Percentiles rank a stretch among this genome's conserved stretches.
These are phyloP conservation scores for Leistus spinibarbis DNA, from an alignment of 2,888 invertebrate genomes.

Conservation along the genomic window DNA sequence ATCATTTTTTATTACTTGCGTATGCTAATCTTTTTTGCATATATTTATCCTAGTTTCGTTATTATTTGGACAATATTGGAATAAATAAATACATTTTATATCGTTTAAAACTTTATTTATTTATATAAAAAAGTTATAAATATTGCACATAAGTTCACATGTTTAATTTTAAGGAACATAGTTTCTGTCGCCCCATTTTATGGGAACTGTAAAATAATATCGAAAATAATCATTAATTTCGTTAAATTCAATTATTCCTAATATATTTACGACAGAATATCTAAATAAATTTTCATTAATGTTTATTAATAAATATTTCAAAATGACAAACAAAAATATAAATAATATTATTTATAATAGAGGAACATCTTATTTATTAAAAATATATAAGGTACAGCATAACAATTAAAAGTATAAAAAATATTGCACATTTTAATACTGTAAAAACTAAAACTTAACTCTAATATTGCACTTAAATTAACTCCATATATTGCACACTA, in stretches of 20 bases:
- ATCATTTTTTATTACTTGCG: no score
- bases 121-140: background rate
- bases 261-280: background rate
- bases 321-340: background rate
- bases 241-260: no score
- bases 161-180: background rate
- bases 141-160: conserved; percentile 3
- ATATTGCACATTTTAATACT: conserved; percentile 35
- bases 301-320: background rate
- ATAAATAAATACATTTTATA: background rate
- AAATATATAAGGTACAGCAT: conserved; percentile 16
- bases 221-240: no score
- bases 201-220: no score
- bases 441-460: background rate
- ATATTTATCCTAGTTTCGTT: background rate
- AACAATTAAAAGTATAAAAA: conserved; percentile 17
- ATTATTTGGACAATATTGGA: background rate
- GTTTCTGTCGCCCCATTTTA: background rate
- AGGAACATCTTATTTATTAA: background rate
- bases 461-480: conserved; percentile 11
- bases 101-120: background rate
- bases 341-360: background rate
- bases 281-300: background rate
- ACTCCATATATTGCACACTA: conserved; percentile 33
- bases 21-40: background rate